Evolutionary conservation across 2,113 vertebrate species (phyloP).

Genomic region (Semnornis frantzii): DNA sequence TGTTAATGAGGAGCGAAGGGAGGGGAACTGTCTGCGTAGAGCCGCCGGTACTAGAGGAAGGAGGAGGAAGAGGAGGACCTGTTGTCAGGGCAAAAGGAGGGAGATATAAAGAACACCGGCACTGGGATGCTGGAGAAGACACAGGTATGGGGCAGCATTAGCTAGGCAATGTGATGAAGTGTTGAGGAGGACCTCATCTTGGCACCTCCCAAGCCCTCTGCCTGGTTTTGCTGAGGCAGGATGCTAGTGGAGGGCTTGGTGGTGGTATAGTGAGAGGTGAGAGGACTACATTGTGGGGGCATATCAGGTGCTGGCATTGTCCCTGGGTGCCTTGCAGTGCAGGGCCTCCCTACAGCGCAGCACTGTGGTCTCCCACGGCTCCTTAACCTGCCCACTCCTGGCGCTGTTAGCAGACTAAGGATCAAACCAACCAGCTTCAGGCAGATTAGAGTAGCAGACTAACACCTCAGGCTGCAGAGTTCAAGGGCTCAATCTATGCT

Average conservation of each 20-base stretch:
- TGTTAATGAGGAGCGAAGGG: slow-evolving; percentile 74
- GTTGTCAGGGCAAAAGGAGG: slow-evolving; percentile 59
- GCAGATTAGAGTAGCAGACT: not conserved
- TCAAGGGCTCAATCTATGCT: not conserved
- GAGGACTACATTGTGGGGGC: too few species aligned
- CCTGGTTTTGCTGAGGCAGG: rapidly evolving
- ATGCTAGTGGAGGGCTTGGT: not conserved
- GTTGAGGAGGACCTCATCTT: not conserved
- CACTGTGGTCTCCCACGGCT: not conserved
- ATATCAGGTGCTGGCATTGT: not conserved
- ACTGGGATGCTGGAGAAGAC: not conserved
- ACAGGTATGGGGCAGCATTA: not conserved
- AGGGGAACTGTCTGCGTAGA: slow-evolving; percentile 17
- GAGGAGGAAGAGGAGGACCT: slow-evolving; percentile 31
- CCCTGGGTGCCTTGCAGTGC: not conserved
- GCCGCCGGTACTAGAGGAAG: slow-evolving; percentile 11
- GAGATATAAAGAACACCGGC: not conserved
- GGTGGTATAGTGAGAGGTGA: not conserved
- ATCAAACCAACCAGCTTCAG: not conserved
- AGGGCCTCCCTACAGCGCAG: not conserved
- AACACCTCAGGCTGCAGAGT: not conserved
- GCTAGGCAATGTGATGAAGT: rapidly evolving
- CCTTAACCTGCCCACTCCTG: not conserved
- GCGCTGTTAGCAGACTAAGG: not conserved
- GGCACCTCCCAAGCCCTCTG: not conserved